Conservation (phyloP, 2,113 vertebrate species). For the Ameiurus melas region DNA sequence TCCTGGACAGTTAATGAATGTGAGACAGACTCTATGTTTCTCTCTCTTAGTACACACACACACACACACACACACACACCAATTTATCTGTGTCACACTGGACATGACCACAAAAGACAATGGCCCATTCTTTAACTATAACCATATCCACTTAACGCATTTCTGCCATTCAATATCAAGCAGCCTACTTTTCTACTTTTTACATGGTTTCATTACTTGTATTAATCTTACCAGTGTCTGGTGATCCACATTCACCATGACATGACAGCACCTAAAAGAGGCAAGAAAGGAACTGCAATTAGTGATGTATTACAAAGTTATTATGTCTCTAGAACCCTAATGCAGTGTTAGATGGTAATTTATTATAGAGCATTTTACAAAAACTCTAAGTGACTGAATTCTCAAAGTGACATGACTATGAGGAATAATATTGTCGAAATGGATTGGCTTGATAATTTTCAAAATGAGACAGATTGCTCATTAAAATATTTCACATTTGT, state of each 20-base stretch:
- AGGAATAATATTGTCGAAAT: constrained; percentile 46
- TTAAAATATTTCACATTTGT: constrained; percentile 62
- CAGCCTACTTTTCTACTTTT: neutral
- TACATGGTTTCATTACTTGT: neutral
- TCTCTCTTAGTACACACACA: neutral
- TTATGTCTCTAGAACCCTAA: constrained; percentile 14
- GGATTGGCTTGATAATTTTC: constrained; percentile 48
- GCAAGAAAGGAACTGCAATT: constrained; percentile 1
- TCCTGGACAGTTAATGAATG: constrained; percentile 5
- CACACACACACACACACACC: neutral
- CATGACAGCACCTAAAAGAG: constrained; percentile 18
- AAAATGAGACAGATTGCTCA: constrained; percentile 60
- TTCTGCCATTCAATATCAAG: neutral
- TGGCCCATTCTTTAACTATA: neutral
- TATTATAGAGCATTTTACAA: constrained; percentile 5
- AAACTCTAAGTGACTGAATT: constrained; percentile 11
- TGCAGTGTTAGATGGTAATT: constrained; percentile 4
- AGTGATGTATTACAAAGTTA: constrained; percentile 18
- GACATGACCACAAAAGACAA: neutral
- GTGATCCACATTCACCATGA: neutral
- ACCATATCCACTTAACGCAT: neutral
- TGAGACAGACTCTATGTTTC: neutral
- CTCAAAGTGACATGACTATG: constrained; percentile 29
- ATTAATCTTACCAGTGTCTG: constrained; percentile 13
- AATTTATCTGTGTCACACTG: neutral